These are phyloP conservation scores for Rhinichthys osculus DNA, from an alignment of 2,797 vertebrate genomes.

Conservation along the genomic window DNA sequence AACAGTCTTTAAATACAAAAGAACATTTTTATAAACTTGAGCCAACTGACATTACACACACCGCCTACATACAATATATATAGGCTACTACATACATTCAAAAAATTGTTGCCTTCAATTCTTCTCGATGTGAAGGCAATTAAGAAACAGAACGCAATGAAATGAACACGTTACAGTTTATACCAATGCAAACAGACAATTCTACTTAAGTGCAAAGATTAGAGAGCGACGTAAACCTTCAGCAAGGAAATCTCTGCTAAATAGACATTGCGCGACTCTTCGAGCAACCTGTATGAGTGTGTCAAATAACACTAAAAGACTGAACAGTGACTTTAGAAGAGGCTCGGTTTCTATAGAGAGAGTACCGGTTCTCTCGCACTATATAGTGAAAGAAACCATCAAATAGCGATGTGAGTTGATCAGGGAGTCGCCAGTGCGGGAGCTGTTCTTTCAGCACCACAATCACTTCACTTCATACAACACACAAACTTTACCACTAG, in stretches of 20 bases:
- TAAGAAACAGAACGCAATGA: neutral
- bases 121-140: neutral
- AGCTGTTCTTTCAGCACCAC: constrained; percentile 77
- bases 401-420: neutral
- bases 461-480: constrained; percentile 33
- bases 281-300: constrained; percentile 44
- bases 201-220: neutral
- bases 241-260: neutral
- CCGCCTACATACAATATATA: neutral
- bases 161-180: neutral
- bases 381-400: constrained; percentile 24
- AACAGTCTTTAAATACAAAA: neutral
- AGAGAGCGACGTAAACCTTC: neutral
- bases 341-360: neutral
- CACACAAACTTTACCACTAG: constrained; percentile 56
- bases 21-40: neutral
- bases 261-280: neutral
- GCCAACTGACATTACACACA: neutral
- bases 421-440: constrained; percentile 27
- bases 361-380: neutral
- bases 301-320: neutral
- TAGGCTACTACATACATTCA: neutral
- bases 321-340: neutral
- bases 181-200: neutral
- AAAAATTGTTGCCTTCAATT: neutral